phyloP scores from a whole-genome alignment of 2,888 invertebrate genomes.

The Agrotis clavis region DNA sequence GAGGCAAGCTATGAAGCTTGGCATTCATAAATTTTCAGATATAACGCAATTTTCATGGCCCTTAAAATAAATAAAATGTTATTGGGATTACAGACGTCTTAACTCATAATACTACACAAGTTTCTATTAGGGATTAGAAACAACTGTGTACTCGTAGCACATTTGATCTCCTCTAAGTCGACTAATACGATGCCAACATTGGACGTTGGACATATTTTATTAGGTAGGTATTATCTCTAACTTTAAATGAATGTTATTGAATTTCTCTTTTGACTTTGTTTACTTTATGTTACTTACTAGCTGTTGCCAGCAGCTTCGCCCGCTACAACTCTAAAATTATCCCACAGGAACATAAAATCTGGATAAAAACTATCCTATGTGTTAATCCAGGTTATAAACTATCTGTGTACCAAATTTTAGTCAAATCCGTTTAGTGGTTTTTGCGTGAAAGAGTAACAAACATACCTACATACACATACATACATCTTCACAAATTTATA shows the following conservation, averaged over 20 bases:
- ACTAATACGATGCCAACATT: slow-evolving; percentile 24
- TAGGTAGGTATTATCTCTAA: not conserved
- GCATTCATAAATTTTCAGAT: no score
- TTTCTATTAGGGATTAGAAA: slow-evolving; percentile 41
- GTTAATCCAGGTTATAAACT: no score
- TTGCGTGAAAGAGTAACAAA: no score
- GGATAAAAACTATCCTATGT: no score
- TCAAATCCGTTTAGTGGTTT: no score
- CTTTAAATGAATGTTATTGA: slow-evolving; percentile 11
- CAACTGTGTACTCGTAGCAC: slow-evolving; percentile 15
- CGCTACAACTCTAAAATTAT: no score
- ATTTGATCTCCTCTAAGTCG: slow-evolving; percentile 45
- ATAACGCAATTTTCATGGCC: slow-evolving; percentile 31
- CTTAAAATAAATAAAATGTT: slow-evolving; percentile 48
- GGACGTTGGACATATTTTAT: slow-evolving; percentile 8
- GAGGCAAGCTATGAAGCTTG: no score
- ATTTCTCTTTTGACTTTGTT: slow-evolving; percentile 17
- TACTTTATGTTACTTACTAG: not conserved
- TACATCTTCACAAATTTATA: no score
- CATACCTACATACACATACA: no score
- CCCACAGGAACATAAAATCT: no score
- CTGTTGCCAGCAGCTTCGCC: no score
- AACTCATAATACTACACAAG: slow-evolving; percentile 29
- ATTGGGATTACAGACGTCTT: slow-evolving; percentile 52
- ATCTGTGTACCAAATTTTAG: no score